Evolutionary conservation across 2,797 vertebrate genomes (phyloP).

Genomic region (Lepus townsendii): DNA sequence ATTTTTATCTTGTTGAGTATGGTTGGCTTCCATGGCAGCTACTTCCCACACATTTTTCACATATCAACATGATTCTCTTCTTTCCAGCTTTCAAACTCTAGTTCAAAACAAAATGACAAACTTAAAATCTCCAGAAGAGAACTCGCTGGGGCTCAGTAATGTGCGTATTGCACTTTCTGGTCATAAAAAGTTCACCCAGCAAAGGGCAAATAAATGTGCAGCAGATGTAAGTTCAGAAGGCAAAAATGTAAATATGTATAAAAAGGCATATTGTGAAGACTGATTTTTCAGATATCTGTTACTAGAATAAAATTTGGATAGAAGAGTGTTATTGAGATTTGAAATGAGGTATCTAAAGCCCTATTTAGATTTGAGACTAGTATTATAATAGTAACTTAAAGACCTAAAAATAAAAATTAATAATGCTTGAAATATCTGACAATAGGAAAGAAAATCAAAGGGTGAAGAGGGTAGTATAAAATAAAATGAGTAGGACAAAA

Average conservation of each 20-base stretch:
- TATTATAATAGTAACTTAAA: background rate
- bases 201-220: background rate
- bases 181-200: background rate
- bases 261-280: background rate
- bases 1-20: background rate
- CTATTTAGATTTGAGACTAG: background rate
- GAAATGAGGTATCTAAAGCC: background rate
- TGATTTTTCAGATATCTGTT: background rate
- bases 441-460: conserved; percentile 33
- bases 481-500: conserved; percentile 21
- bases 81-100: background rate
- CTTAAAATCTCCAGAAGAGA: background rate
- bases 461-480: background rate
- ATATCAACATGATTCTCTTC: background rate
- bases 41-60: background rate
- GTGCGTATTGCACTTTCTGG: background rate
- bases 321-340: background rate
- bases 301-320: conserved; percentile 26
- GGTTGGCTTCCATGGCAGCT: background rate
- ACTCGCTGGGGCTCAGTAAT: background rate
- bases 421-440: background rate
- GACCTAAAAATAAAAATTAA: background rate
- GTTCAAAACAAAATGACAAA: conserved; percentile 27
- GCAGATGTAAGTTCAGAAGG: background rate
- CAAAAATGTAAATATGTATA: conserved; percentile 17